Base-by-base conservation (phyloP, 2,888 invertebrate species). In the Cylloceria caligata region DNA sequence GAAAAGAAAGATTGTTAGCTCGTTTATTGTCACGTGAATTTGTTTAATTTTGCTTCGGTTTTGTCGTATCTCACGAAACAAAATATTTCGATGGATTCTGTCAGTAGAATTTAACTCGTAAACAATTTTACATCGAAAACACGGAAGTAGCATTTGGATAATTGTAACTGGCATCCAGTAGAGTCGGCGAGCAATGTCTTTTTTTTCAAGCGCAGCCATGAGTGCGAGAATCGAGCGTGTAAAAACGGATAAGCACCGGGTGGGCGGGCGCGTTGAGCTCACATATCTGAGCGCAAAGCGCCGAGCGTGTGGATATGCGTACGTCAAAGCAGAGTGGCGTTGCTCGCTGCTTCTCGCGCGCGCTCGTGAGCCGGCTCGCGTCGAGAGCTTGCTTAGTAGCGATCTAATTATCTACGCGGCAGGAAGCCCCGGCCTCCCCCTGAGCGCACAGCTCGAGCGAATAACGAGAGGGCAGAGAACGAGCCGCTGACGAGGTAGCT, bases 361-460 rank as follows among this genome's bases (percentile, higher is more conserved):
- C 77, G 64, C 72, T 71, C 75, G 80, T 81, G 85, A 34, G 87
- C 30, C 45, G 16, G 45, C 45, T 16, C 87, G 90, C 89, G 90
- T 90, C 88, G 90, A 89, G 80, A 87, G 87, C 88, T 89, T 90
- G 91, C 88, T 91, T 92, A 91, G 92, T 92, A 92, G 92, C 92
- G 92, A 92, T 92, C 92, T 92, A 92, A 92, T 92, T 92, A 92
- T 92, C 92, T 89, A 91, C 92, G 90, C 92, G 90, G 90, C 91
- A 89, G 92, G 92, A 90, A 87, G 90, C 87, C 91, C 88, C 87
- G 91, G 89, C 90, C 89, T 88, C 90, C 91, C 89, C 88, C 90
- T 88, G 90, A 82, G 90, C 86, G 82, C 83, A 83, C 86, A 85
- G 88, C 88, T 64, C 55, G 85, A 85, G 80, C 77, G 80, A 79